A percentile compares a stretch with the other conserved stretches of the same genome.
phyloP scores from a whole-genome alignment of 2,797 vertebrate genomes.

The Clamator glandarius region DNA sequence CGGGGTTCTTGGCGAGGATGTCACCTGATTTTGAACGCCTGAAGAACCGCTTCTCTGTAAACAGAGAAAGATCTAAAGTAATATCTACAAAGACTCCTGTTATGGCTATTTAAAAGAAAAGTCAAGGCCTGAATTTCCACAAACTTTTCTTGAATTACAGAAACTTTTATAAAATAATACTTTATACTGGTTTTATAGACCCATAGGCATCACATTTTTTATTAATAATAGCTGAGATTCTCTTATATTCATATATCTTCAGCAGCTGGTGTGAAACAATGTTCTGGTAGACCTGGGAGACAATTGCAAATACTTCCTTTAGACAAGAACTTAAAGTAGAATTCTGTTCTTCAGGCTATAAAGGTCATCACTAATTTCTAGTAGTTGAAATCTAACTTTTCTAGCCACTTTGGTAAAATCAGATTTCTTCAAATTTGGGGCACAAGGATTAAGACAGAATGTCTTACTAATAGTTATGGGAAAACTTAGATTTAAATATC shows the following conservation, averaged over 20 bases:
- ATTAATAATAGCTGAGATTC: background rate
- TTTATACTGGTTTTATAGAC: background rate
- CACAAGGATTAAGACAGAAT: background rate
- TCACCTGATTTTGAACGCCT: conserved; percentile 79
- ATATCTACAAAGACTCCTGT: rapidly evolving
- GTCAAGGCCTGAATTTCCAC: background rate
- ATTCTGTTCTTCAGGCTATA: background rate
- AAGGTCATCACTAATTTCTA: background rate
- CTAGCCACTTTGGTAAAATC: background rate
- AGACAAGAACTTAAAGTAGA: background rate
- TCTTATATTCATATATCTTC: background rate
- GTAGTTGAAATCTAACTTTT: background rate
- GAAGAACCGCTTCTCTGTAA: conserved; percentile 87
- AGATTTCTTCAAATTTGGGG: background rate
- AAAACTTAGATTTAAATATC: background rate
- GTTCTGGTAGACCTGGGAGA: background rate
- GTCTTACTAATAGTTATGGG: background rate
- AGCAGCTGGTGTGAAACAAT: background rate
- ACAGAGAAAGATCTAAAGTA: background rate
- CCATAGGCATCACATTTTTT: background rate
- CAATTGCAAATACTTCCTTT: background rate
- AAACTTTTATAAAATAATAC: background rate
- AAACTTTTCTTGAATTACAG: background rate
- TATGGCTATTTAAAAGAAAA: background rate
- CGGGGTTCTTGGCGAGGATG: conserved; percentile 85